Percentiles rank a stretch among this genome's conserved stretches.
Evolutionary conservation across 1,140 invertebrate genomes (phyloP).

Genomic region (Pinna nobilis): DNA sequence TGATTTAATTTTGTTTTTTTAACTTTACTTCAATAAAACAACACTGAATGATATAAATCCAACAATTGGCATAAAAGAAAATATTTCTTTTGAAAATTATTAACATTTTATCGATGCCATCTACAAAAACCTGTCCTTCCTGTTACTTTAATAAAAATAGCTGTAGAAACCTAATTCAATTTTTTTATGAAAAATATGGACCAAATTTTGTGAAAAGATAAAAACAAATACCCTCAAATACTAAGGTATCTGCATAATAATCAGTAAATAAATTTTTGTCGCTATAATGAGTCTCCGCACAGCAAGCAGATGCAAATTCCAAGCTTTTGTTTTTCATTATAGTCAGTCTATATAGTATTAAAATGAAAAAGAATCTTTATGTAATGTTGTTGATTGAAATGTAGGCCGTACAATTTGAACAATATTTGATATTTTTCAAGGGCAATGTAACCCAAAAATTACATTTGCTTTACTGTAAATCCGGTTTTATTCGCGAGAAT

Average conservation of each 20-base stretch:
- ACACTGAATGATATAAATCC: background rate
- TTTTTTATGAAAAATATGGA: background rate
- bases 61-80: conserved; percentile 3
- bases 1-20: background rate
- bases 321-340: background rate
- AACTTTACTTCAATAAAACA: background rate
- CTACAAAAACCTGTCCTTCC: background rate
- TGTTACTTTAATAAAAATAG: background rate
- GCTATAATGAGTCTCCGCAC: background rate
- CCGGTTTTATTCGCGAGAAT: no score
- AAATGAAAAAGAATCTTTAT: background rate
- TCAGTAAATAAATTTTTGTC: background rate
- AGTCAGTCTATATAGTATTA: background rate
- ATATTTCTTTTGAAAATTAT: background rate
- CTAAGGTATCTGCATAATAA: no score
- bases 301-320: background rate
- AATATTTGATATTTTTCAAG: background rate
- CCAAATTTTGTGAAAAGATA: background rate
- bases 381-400: background rate
- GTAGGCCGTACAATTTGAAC: background rate
- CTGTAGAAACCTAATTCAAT: background rate
- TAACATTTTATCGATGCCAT: background rate
- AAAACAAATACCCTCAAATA: background rate
- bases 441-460: background rate
- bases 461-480: no score